Conservation (phyloP, 2,113 vertebrate species). For the Plecotus auritus region DNA sequence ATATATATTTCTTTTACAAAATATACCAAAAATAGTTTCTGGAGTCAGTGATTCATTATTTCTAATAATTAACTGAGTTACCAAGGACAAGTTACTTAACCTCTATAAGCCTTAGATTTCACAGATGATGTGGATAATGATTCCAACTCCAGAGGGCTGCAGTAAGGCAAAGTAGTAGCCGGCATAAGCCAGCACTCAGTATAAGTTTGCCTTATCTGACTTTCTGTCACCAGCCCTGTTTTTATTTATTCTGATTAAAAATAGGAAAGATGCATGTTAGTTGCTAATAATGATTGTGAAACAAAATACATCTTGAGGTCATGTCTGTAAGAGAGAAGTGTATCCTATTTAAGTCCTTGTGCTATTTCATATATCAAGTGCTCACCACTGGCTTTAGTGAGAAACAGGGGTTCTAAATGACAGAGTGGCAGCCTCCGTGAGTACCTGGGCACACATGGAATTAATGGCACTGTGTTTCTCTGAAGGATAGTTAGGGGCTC, state of each 20-base stretch:
- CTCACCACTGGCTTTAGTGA: not conserved
- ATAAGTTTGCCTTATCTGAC: not conserved
- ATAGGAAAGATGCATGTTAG: not conserved
- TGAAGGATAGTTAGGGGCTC: not conserved
- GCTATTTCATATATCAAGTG: not conserved
- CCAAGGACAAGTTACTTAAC: not conserved
- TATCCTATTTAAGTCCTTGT: not conserved
- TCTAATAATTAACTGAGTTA: not conserved
- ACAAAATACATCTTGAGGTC: not conserved
- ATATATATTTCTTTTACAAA: not conserved
- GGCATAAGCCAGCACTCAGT: not conserved
- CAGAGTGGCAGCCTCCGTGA: not conserved
- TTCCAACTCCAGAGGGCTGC: not conserved
- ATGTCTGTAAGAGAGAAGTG: not conserved
- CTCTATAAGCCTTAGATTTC: not conserved
- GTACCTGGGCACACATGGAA: not conserved
- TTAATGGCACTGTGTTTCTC: not conserved
- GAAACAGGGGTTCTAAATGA: not conserved
- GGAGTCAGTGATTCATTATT: not conserved
- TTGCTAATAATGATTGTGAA: not conserved
- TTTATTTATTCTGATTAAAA: conserved; percentile 1
- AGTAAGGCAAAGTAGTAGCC: not conserved
- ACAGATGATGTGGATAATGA: not conserved
- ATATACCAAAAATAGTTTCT: not conserved
- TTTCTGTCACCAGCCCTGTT: not conserved